These are phyloP conservation scores for Limenitis camilla DNA, from an alignment of 2,888 invertebrate species.

Conservation along the genomic window DNA sequence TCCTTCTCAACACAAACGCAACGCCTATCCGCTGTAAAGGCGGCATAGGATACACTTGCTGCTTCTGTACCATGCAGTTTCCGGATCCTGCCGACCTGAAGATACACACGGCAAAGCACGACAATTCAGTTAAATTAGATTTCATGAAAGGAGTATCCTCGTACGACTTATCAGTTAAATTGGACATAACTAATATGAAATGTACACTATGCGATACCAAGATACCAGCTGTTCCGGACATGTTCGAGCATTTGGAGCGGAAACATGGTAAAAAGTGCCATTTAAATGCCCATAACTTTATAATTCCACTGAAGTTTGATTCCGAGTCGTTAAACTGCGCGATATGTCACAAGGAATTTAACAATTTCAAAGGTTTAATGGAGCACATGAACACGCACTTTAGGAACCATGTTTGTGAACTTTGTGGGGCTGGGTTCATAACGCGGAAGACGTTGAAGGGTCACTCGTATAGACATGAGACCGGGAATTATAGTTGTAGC, in stretches of 20 bases:
- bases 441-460: constrained; percentile 39
- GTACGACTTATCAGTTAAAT: constrained; percentile 13
- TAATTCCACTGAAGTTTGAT: constrained; percentile 42
- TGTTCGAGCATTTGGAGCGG: constrained; percentile 34
- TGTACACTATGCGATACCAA: no score
- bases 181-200: no score
- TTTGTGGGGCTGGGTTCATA: constrained; percentile 62
- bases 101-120: constrained; percentile 39
- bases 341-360: constrained; percentile 28
- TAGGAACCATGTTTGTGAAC: constrained; percentile 62
- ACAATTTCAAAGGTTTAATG: constrained; percentile 30
- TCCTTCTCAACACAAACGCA: constrained; percentile 42
- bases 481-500: constrained; percentile 44
- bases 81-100: constrained; percentile 42
- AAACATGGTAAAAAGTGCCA: constrained; percentile 34
- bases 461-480: constrained; percentile 42
- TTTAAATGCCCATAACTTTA: constrained; percentile 33
- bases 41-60: constrained; percentile 43
- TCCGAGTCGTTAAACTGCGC: constrained; percentile 32
- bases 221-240: neutral
- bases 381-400: constrained; percentile 54
- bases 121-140: constrained; percentile 31
- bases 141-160: constrained; percentile 35
- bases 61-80: constrained; percentile 50
- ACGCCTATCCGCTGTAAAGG: constrained; percentile 47